Base-by-base conservation (phyloP, 2,888 invertebrate species). In the Eilema sororculum region DNA sequence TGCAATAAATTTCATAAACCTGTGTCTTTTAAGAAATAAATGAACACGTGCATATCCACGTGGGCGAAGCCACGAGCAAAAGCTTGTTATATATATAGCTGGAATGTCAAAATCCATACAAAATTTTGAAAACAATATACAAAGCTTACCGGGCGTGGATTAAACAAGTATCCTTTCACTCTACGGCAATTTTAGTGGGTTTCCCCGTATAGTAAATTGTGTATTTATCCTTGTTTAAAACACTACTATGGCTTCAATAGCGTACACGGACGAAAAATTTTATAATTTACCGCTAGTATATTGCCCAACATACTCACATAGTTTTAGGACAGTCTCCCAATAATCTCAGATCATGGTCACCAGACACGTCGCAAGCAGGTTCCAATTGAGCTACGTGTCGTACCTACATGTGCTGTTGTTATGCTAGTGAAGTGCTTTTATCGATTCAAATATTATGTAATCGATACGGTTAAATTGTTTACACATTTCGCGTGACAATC, bases 351-450 rank as follows among this genome's bases (percentile, higher is more conserved):
- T 56, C 78, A 70, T 67, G 67, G 80, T 76, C 79, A 73, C 72
- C 71, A 65, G 56, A 41, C 68, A 64, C 16, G 79, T 79, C 79
- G 80, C 87, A 87, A 87, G 86, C 86, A 81, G 75, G 84, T 86
- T 84, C 81, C 80, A 81, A 83, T 82, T 81, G 79, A 78, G 78
- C 78, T 87, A 84, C 86, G 87, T 87, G 87, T 87, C 83, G 79
- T 79, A 77, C 77, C 78, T 80, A 71, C 22, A 12, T 20, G 41
- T 41, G 59, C 75, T 77, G 76, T 67, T 77, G 75, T 72, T 65
- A 65, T 52, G 58, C 41, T 82, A 87, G 85, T 80, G 87, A 74
- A 78, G 86, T 71, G 69, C 37, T 46, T n/a, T 28, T 65, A 69
- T 76, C 78, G 78, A 79, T 71, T 70, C 59, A 46, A 20, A 41